Evolutionary conservation across 2,797 vertebrate species (phyloP), one percentile per base, ranked within the genome.

Genomic region (Liparis tanakae): DNA sequence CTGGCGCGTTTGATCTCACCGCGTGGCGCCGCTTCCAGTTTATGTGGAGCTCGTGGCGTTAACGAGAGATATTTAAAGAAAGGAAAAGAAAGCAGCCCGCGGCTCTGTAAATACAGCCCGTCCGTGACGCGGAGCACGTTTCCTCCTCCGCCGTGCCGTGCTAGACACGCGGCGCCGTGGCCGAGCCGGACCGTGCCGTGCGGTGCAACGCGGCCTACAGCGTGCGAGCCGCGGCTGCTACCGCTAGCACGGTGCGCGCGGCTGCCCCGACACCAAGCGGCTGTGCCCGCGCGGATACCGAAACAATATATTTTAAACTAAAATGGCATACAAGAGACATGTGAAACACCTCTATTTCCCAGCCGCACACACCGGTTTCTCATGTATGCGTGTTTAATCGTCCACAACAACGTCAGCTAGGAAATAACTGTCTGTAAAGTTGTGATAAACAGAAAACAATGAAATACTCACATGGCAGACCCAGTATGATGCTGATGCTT

Each of bases 401-500:
- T 1, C 4, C 34, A 10, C 46, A n/a, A 39, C 22, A 30, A 63
- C 48, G 30, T 36, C 13, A 1, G 37, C 60, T 62, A 25, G 33
- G 57, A 82, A 73, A 78, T 69, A 85, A 86, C 44, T 76, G 65
- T 3, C 20, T 51, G 37, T 75, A 87, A 91, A 93, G 88, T 90
- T 90, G 57, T 75, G 75, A 55, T 62, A 66, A 68, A 83, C 76
- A 76, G 68, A 41, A 59, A 72, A 78, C 64, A 70, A 37, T 37
- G 13, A 72, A 66, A 85, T 78, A 92, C 93, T 94, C 72, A 94
- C 93, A 85, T 1, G 91, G 86, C 44, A 93, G 71, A 44, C 88
- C 88, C 30, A 93, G 61, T 0, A 70, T 50, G 12, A 78, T 18
- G 57, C 92, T 90, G 78, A 94, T 94, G 75, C 68, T 90, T 25